Evolutionary conservation across 2,797 vertebrate species (phyloP).

Genomic region (Malacoctenus gilli): DNA sequence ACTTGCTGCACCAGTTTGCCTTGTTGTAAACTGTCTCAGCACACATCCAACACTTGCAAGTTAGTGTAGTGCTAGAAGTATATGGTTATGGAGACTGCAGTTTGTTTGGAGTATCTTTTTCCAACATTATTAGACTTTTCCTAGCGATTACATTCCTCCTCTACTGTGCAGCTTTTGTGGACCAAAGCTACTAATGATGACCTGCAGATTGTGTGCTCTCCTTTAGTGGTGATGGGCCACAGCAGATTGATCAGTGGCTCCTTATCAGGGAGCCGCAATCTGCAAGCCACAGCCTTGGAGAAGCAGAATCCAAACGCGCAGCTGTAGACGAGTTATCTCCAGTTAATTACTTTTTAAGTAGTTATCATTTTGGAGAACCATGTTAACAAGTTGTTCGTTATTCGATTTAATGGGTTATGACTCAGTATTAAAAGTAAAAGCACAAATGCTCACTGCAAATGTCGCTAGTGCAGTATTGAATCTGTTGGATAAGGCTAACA

Average conservation of each 20-base stretch:
- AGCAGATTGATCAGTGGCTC: slow-evolving; percentile 14
- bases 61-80: no score
- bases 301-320: slow-evolving; percentile 11
- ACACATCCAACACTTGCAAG: no score
- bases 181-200: slow-evolving; percentile 23
- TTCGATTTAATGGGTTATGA: slow-evolving; percentile 21
- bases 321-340: background rate
- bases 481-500: slow-evolving; percentile 50
- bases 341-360: no score
- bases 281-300: slow-evolving; percentile 41
- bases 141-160: no score
- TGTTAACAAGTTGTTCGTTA: slow-evolving; percentile 11
- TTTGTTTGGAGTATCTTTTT: no score
- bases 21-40: no score
- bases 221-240: slow-evolving; percentile 9
- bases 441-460: slow-evolving; percentile 15
- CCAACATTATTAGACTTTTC: no score
- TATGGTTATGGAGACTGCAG: no score
- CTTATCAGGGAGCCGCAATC: slow-evolving; percentile 39
- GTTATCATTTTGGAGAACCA: no score
- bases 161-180: slow-evolving; percentile 1
- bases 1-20: background rate
- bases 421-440: slow-evolving; percentile 20
- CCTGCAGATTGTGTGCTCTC: slow-evolving; percentile 58
- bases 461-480: slow-evolving; percentile 36